These are phyloP conservation scores for Eptatretus atami DNA, from an alignment of 2,797 vertebrate genomes.

Conservation along the genomic window DNA sequence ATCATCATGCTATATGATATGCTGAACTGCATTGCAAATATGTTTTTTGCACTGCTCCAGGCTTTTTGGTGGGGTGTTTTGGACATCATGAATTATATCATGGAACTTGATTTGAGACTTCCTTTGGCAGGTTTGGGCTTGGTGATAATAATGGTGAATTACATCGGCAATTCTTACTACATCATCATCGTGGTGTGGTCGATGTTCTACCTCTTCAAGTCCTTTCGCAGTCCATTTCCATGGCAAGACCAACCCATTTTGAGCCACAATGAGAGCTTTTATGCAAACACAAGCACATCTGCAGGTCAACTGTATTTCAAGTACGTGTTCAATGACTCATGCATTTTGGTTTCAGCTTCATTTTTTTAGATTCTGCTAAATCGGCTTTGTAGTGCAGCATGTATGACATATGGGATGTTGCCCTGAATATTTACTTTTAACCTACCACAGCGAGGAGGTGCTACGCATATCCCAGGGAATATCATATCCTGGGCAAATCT, in stretches of 20 bases:
- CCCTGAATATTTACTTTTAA: not conserved
- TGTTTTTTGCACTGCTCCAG: not conserved
- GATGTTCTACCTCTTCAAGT: conserved; percentile 29
- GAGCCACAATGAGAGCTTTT: too few species aligned
- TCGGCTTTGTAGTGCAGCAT: too few species aligned
- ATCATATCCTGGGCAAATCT: conserved; percentile 16
- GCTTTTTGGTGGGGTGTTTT: not conserved
- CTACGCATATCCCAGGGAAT: conserved; percentile 19
- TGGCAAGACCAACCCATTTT: conserved; percentile 12
- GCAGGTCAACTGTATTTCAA: conserved; percentile 30
- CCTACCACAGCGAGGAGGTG: conserved; percentile 17
- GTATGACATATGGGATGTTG: too few species aligned
- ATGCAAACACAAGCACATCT: conserved; percentile 14
- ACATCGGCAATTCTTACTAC: conserved; percentile 30
- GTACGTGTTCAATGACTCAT: conserved; percentile 10
- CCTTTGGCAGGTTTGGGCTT: conserved; percentile 23
- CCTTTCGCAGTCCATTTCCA: conserved; percentile 20
- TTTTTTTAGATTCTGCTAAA: too few species aligned
- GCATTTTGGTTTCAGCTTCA: too few species aligned
- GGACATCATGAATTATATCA: not conserved
- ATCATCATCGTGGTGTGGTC: conserved; percentile 28
- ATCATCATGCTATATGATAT: too few species aligned
- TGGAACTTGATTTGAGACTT: not conserved
- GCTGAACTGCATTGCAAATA: not conserved
- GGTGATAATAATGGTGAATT: conserved; percentile 26